Evolutionary conservation across 2,888 invertebrate genomes (phyloP).

Genomic region (Ochropleura plecta): DNA sequence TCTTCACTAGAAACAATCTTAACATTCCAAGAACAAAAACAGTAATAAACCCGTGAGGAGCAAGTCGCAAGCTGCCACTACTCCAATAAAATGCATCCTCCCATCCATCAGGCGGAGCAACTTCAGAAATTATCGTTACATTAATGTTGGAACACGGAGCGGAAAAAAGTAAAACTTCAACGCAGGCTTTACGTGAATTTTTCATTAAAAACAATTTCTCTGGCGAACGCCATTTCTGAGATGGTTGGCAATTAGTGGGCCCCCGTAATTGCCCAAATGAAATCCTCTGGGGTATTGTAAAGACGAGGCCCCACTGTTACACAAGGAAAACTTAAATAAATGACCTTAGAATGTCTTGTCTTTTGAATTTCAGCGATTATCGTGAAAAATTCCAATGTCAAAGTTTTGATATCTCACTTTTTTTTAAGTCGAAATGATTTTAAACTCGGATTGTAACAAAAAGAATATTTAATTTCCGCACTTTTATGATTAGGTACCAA

Average conservation of each 20-base stretch:
- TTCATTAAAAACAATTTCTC: slow-evolving; percentile 83
- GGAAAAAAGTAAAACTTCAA: slow-evolving; percentile 68
- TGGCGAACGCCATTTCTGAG: slow-evolving; percentile 75
- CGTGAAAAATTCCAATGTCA: slow-evolving; percentile 59
- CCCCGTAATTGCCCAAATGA: slow-evolving; percentile 78
- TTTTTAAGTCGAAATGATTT: slow-evolving; percentile 45
- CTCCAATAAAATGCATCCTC: slow-evolving; percentile 64
- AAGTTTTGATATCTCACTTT: slow-evolving; percentile 63
- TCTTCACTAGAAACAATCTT: slow-evolving; percentile 11
- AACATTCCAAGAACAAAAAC: slow-evolving; percentile 47
- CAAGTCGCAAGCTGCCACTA: slow-evolving; percentile 54
- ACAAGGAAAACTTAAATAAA: slow-evolving; percentile 73
- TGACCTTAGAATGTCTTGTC: slow-evolving; percentile 69
- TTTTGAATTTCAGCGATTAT: slow-evolving; percentile 70
- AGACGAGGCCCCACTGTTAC: slow-evolving; percentile 65
- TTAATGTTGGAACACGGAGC: slow-evolving; percentile 66
- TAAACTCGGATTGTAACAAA: background rate
- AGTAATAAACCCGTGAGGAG: slow-evolving; percentile 43
- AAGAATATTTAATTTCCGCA: slow-evolving; percentile 17
- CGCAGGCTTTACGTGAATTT: slow-evolving; percentile 73
- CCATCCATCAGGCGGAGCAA: slow-evolving; percentile 53
- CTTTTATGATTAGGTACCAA: background rate
- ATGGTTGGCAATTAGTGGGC: slow-evolving; percentile 79
- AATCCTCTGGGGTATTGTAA: slow-evolving; percentile 75
- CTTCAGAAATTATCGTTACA: slow-evolving; percentile 65